These are phyloP conservation scores for Pagetopsis macropterus DNA, from an alignment of 2,797 vertebrate species.

Conservation along the genomic window DNA sequence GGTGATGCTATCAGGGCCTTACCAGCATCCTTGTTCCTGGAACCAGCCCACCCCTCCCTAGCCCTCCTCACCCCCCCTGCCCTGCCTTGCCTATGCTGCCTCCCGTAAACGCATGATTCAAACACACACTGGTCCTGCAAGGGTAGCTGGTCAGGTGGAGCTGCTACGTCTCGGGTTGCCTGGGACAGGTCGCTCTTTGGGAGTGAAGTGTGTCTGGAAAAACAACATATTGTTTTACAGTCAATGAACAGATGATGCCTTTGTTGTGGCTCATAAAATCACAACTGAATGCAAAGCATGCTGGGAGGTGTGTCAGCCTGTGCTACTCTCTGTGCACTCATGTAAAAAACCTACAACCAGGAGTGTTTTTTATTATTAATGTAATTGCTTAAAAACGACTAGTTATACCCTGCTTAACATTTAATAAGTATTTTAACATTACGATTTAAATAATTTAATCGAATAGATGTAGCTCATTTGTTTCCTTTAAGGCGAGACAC, in stretches of 20 bases:
- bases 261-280: slow-evolving; percentile 34
- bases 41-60: slow-evolving; percentile 63
- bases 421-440: too few species aligned
- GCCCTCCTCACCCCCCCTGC: background rate
- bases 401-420: too few species aligned
- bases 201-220: slow-evolving; percentile 46
- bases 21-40: slow-evolving; percentile 84
- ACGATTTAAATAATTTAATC: too few species aligned
- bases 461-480: too few species aligned
- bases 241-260: slow-evolving; percentile 49
- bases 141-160: slow-evolving; percentile 48
- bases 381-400: too few species aligned
- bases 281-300: slow-evolving; percentile 11
- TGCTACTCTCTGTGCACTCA: background rate
- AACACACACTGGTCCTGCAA: slow-evolving; percentile 17
- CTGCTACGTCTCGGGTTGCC: slow-evolving; percentile 60
- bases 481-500: too few species aligned
- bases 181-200: slow-evolving; percentile 39
- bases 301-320: slow-evolving; percentile 28
- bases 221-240: slow-evolving; percentile 60
- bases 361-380: too few species aligned
- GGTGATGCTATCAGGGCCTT: slow-evolving; percentile 80
- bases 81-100: slow-evolving; percentile 28
- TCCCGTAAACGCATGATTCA: slow-evolving; percentile 33
- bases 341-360: too few species aligned